A percentile compares a stretch with the other conserved stretches of the same genome.
Evolutionary conservation across 92 coral and sea anemone genomes (phyloP).

Genomic region (Epizoanthus ramosus): DNA sequence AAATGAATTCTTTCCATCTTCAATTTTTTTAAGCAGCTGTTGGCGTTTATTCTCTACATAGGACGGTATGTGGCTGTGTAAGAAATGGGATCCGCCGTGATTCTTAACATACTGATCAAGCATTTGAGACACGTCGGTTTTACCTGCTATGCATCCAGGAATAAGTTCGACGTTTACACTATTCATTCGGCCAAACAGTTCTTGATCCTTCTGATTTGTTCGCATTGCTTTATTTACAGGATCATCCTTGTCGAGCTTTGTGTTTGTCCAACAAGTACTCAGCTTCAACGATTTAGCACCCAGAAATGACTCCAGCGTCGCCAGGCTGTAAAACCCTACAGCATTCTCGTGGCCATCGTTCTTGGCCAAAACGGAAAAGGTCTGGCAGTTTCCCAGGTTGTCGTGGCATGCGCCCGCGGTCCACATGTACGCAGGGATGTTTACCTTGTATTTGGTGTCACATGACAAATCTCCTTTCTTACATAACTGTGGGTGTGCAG

Average conservation of each 20-base stretch:
- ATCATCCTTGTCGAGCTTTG: not conserved
- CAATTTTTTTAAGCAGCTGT: not conserved
- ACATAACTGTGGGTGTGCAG: no score
- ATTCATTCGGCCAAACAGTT: not conserved
- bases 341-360: no score
- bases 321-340: no score
- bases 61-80: constrained; percentile 42
- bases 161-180: constrained; percentile 15
- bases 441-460: constrained; percentile 20
- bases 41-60: constrained; percentile 42
- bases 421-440: constrained; percentile 37
- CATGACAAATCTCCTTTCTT: not conserved
- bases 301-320: no score
- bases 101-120: constrained; percentile 11
- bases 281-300: no score
- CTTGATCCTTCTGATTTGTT: not conserved
- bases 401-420: constrained; percentile 36
- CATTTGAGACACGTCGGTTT: constrained; percentile 2
- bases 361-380: no score
- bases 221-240: not conserved
- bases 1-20: not conserved
- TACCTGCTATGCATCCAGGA: constrained; percentile 23
- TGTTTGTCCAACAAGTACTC: no score
- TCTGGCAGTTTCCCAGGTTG: not conserved
- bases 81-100: constrained; percentile 30